Evolutionary conservation across 1,140 invertebrate genomes (phyloP), one percentile per base, ranked within the genome.

Genomic region (Plectrocnemia conspersa): DNA sequence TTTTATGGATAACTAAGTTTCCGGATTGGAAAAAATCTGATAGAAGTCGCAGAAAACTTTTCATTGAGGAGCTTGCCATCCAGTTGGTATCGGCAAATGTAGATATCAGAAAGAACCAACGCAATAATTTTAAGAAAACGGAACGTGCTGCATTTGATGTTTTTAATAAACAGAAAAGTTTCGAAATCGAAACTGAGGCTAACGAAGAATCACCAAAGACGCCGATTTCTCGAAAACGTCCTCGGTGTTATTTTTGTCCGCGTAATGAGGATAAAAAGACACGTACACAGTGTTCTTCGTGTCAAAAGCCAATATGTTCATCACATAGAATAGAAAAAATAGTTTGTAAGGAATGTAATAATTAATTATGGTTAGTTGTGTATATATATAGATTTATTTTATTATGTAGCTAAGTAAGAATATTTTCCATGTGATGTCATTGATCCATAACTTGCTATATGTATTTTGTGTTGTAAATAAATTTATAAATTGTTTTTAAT

Each of bases 1-100:
- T 29, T n/a, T 42, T 52, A 29, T 52, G 36, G 36, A 29, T 42
- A 9, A 42, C 19, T 9, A 52, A 52, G 38, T 52, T 24, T 52
- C 50, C 50, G 15, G 50, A 52, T 19, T 52, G 50, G 38, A 41
- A 23, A 42, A 52, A 52, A 52, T 9, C 4, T 10, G 38, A 42
- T 27, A 13, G 38, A 29, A 29, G 18, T 38, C 35, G 24, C 11
- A 9, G 50, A 7, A 41, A 40, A 18, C 27, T 23, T 27, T 52
- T 52, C 32, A 42, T 52, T 13, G n/a, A 19, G 21, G 46, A 48
- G 27, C 18, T 48, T 11, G 36, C 36, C n/a, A 40, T 40, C 9
- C 16, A 13, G n/a, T 40, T 40, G 16, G 36, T 40, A 16, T 9
- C 16, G 10, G 16, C 4, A 18, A 40, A 40, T 40, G 36, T 40